A percentile compares a stretch with the other conserved stretches of the same genome.
These are phyloP conservation scores for Acipenser oxyrinchus DNA, from an alignment of 2,797 vertebrate species.

Conservation along the genomic window DNA sequence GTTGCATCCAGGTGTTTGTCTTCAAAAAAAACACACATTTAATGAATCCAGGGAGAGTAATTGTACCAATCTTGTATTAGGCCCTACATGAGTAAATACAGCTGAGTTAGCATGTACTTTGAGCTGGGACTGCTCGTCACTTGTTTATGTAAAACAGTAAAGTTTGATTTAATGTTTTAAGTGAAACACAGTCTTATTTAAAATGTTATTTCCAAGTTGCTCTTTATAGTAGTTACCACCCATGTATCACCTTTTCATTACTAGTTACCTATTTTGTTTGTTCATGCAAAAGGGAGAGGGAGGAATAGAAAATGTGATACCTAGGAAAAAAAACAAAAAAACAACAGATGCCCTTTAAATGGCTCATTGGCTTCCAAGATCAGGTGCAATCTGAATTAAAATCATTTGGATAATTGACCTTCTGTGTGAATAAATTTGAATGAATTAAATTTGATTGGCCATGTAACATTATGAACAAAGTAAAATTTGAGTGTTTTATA, in stretches of 20 bases:
- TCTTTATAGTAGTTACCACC: too few species aligned
- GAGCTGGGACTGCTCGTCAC: too few species aligned
- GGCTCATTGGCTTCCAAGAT: slow-evolving; percentile 64
- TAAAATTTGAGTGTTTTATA: slow-evolving; percentile 51
- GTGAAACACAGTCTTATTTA: too few species aligned
- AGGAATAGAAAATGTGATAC: slow-evolving; percentile 42
- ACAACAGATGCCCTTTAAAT: slow-evolving; percentile 61
- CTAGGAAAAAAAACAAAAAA: slow-evolving; percentile 45
- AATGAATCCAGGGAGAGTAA: slow-evolving; percentile 3
- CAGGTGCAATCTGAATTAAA: slow-evolving; percentile 61
- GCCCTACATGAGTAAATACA: slow-evolving; percentile 7
- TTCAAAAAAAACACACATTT: neutral
- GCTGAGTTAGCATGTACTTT: too few species aligned
- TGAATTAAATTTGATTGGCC: slow-evolving; percentile 72
- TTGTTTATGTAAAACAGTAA: too few species aligned
- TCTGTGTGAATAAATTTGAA: slow-evolving; percentile 72
- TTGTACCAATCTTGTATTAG: neutral
- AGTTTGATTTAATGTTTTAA: too few species aligned
- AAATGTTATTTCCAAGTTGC: too few species aligned
- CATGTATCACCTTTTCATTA: too few species aligned
- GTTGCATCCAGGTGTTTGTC: neutral
- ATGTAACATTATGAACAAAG: slow-evolving; percentile 59
- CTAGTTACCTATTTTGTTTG: neutral
- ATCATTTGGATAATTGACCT: slow-evolving; percentile 76
- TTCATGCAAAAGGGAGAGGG: slow-evolving; percentile 17